Evolutionary conservation across 2,113 vertebrate species (phyloP).

Genomic region (Mormyrus iriodes): DNA sequence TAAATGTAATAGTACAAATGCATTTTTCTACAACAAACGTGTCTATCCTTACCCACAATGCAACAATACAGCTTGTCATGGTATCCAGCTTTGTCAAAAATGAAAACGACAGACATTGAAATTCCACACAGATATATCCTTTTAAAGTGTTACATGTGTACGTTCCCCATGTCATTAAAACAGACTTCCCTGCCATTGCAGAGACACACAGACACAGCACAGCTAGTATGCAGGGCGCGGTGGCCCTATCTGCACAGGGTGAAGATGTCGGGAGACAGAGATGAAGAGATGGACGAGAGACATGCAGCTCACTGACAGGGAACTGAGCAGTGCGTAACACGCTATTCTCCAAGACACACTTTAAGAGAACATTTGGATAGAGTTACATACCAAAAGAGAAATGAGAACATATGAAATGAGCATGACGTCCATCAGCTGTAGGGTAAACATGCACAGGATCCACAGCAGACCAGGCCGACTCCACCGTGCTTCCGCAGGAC

Average conservation of each 20-base stretch:
- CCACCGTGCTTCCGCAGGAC: neutral
- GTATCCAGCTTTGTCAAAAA: neutral
- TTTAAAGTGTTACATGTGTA: neutral
- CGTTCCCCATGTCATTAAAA: neutral
- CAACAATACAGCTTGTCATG: neutral
- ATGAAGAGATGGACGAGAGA: neutral
- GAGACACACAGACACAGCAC: neutral
- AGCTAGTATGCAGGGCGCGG: neutral
- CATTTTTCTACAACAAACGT: neutral
- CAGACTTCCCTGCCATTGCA: neutral
- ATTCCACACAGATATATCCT: neutral
- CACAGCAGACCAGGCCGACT: neutral
- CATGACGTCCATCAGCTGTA: neutral
- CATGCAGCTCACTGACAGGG: neutral
- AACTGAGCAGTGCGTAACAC: neutral
- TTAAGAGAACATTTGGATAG: neutral
- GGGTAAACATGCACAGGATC: neutral
- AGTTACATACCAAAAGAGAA: neutral
- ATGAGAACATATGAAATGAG: neutral
- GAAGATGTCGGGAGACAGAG: neutral
- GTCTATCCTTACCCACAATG: neutral
- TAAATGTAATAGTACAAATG: neutral
- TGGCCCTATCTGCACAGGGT: neutral
- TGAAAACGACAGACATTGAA: neutral
- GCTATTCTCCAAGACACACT: neutral